Base-by-base conservation (phyloP, 1,140 invertebrate species). In the Apolygus lucorum region DNA sequence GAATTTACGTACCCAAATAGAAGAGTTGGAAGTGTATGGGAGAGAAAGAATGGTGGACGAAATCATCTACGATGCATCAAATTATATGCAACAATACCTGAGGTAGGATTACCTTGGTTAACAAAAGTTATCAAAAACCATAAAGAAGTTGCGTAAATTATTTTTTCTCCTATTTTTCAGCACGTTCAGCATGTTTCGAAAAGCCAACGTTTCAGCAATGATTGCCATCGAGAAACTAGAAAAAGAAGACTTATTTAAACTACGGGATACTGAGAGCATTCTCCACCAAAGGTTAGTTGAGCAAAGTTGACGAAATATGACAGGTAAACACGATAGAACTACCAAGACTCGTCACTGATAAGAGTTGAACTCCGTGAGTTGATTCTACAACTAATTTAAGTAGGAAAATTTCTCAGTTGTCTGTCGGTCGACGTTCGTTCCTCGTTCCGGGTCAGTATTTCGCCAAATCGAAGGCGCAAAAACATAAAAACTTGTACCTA, bases 171-270 rank as follows among this genome's bases (percentile, higher is more conserved):
- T 26, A 42, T 42, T 70, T 81, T 82, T 34, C 73, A 87, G 87
- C 72, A 84, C 87, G 1, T 78, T 90, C 71, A 84, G 85, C 72
- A 85, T 87, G 64, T 92, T 92, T 77, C 85, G 88, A 75, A 89
- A 90, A 74, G 90, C 89, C 0, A 91, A 91, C 78, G 82, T 92
- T 14, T 81, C 81, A 26, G 86, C 87, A 70, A 85, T 89, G 78
- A 82, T 89, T 75, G 84, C 85, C 29, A 90, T 92, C 70, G 88
- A 90, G 68, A 90, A 88, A 78, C 79, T 83, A 2, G 83, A 88
- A 71, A 87, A 88, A 72, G 85, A 89, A 26, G 84, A 90, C 74
- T 78, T 90, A 54, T 78, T 92, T 1, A 83, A 83, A 72, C 78
- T 79, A 13, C 81, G 82, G 59, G 79, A 82, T 0, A 82, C 85